phyloP scores from a whole-genome alignment of 2,888 invertebrate genomes.

The Thymelicus sylvestris region DNA sequence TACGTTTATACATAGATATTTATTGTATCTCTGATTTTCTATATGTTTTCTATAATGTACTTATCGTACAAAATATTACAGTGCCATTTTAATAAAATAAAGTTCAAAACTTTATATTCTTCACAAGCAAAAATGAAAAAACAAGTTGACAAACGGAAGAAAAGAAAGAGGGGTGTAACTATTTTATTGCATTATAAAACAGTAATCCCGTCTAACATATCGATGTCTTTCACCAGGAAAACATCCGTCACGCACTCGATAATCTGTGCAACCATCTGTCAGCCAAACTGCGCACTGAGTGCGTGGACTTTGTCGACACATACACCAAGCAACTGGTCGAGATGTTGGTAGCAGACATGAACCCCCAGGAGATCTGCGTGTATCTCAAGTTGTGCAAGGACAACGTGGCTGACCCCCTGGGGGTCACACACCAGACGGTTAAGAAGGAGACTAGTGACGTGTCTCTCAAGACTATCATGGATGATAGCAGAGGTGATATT shows the following conservation, averaged over 20 bases:
- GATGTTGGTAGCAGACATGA: conserved; percentile 90
- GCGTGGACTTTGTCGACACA: conserved; percentile 89
- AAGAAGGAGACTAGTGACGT: background rate
- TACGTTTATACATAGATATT: no score
- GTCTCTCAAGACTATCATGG: conserved; percentile 8
- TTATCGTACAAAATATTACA: no score
- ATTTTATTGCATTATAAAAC: no score
- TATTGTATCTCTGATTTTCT: no score
- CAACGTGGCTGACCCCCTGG: conserved; percentile 62
- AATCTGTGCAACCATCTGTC: conserved; percentile 89
- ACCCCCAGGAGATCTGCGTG: conserved; percentile 88
- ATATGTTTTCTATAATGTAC: no score
- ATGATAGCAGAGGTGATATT: conserved; percentile 60
- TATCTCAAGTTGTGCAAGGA: conserved; percentile 89
- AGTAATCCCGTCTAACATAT: no score
- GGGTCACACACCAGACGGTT: conserved; percentile 52
- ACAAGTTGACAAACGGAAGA: no score
- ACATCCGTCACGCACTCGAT: conserved; percentile 88
- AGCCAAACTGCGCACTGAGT: conserved; percentile 86
- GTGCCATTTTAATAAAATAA: no score
- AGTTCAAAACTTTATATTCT: no score
- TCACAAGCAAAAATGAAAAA: no score
- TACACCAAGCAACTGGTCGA: conserved; percentile 92
- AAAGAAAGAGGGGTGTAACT: no score
- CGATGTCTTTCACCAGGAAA: conserved; percentile 75